phyloP scores from a whole-genome alignment of 2,888 invertebrate species.

The Parnassius orleans region DNA sequence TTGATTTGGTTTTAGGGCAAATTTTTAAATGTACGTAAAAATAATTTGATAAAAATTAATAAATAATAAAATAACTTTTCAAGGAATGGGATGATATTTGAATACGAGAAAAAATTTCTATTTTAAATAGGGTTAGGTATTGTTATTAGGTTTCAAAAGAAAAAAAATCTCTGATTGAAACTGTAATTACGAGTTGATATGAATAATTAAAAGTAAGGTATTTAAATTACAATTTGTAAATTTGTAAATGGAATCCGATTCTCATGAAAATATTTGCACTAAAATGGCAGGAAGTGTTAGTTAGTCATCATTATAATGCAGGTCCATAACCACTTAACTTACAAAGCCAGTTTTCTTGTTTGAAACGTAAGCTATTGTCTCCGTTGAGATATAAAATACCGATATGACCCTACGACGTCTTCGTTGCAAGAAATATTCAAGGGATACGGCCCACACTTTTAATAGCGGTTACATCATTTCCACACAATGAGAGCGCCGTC shows the following conservation, averaged over 20 bases:
- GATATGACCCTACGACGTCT: conserved; percentile 80
- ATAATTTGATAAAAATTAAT: no score
- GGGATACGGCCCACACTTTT: conserved; percentile 81
- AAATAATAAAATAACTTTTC: no score
- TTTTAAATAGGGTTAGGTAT: no score
- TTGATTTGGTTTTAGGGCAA: conserved; percentile 53
- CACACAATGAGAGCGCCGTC: conserved; percentile 81
- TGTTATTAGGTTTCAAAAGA: no score
- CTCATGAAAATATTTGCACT: neutral
- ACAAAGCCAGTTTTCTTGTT: conserved; percentile 71
- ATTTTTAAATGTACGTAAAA: conserved; percentile 9
- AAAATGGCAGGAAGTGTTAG: conserved; percentile 38
- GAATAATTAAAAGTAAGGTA: no score
- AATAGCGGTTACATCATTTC: conserved; percentile 81
- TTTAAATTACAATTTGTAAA: no score
- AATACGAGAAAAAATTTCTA: no score
- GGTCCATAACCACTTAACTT: conserved; percentile 63
- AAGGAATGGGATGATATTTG: no score
- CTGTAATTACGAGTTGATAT: no score
- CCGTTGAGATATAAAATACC: conserved; percentile 77
- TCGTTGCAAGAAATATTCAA: conserved; percentile 80
- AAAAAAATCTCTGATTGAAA: no score
- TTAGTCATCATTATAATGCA: conserved; percentile 61
- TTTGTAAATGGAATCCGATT: no score
- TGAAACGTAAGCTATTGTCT: conserved; percentile 78